Conservation (phyloP, 1,140 invertebrate genomes). For the Leguminivora glycinivorella region DNA sequence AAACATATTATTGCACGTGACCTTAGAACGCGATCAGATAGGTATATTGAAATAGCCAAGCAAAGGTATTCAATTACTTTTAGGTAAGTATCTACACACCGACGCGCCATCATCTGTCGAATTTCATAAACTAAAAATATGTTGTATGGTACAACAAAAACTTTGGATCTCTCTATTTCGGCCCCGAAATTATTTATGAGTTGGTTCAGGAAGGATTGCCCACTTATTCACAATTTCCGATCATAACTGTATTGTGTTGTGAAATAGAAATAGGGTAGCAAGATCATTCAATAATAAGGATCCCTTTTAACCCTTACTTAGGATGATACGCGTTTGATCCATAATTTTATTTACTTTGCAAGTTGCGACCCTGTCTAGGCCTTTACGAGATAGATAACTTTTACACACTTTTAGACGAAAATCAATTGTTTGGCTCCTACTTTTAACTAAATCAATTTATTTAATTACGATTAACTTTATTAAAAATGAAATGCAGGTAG, state of each 20-base stretch:
- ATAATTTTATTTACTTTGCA: conserved; percentile 28
- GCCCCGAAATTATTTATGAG: not conserved
- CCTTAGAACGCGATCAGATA: too few relatives aligned
- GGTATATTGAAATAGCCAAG: too few relatives aligned
- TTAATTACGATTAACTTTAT: too few relatives aligned
- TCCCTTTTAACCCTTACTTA: conserved; percentile 21
- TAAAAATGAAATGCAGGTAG: too few relatives aligned
- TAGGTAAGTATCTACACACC: too few relatives aligned
- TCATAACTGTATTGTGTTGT: conserved; percentile 20
- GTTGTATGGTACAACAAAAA: too few relatives aligned
- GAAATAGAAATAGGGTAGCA: conserved; percentile 18
- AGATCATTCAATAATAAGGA: conserved; percentile 24
- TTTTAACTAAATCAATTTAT: too few relatives aligned
- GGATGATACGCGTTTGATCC: conserved; percentile 25
- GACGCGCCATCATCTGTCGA: too few relatives aligned
- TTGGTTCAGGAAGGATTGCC: not conserved
- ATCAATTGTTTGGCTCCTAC: not conserved
- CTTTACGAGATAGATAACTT: not conserved
- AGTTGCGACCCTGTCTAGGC: conserved; percentile 15
- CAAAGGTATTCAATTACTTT: too few relatives aligned
- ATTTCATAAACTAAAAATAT: too few relatives aligned
- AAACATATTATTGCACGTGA: too few relatives aligned
- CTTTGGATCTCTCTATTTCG: not conserved
- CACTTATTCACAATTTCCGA: conserved; percentile 15
- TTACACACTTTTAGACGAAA: conserved; percentile 5